Evolutionary conservation across 2,888 invertebrate species (phyloP).

Genomic region (Tachina lurida): DNA sequence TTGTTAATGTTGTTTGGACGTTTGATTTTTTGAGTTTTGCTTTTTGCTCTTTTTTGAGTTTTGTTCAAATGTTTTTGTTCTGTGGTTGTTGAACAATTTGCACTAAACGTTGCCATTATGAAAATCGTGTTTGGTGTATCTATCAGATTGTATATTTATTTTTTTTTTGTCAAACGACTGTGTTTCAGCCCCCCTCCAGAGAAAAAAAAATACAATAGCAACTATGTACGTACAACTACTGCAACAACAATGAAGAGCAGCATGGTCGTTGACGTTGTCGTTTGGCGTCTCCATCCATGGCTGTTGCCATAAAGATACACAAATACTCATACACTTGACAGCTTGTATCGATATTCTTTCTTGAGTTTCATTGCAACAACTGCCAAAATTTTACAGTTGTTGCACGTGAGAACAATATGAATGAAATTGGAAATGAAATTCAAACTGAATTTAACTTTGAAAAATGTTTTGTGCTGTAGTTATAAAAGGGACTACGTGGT

Average conservation of each 20-base stretch:
- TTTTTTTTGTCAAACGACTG: constrained; percentile 44
- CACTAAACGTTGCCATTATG: constrained; percentile 69
- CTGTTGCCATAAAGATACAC: not conserved
- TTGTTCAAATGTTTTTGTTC: constrained; percentile 29
- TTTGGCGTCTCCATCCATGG: constrained; percentile 36
- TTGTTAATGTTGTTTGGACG: constrained; percentile 5
- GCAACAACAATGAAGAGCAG: constrained; percentile 22
- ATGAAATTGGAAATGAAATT: constrained; percentile 64
- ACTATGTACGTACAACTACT: not conserved
- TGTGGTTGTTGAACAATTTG: constrained; percentile 69
- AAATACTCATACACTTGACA: constrained; percentile 60
- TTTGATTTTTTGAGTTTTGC: not conserved
- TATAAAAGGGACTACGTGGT: constrained; percentile 40
- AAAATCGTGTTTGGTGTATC: constrained; percentile 67
- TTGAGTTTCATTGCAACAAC: constrained; percentile 68
- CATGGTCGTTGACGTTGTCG: not conserved
- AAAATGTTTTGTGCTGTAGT: constrained; percentile 38
- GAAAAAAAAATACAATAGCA: constrained; percentile 12
- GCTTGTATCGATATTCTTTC: constrained; percentile 69
- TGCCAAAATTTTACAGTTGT: constrained; percentile 71
- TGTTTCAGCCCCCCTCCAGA: not conserved
- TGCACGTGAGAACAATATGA: constrained; percentile 69
- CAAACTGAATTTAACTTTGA: constrained; percentile 36
- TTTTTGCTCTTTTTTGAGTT: not conserved
- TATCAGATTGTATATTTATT: constrained; percentile 54